phyloP scores from a whole-genome alignment of 2,888 invertebrate species.

The Uropetala carovei region DNA sequence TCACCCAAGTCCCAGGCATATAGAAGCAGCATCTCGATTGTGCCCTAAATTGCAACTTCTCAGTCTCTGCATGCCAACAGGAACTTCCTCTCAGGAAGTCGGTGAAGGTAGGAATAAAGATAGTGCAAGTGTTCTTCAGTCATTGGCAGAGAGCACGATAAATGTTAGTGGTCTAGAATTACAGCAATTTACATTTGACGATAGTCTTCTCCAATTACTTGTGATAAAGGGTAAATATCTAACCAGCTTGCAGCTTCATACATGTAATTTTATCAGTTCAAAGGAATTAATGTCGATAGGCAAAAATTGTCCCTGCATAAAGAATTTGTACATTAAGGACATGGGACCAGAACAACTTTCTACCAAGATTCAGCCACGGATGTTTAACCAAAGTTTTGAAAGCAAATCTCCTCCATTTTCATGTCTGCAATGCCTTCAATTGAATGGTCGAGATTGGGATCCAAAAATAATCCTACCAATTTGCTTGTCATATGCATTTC shows the following conservation, averaged over 20 bases:
- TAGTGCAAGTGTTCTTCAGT: slow-evolving; percentile 65
- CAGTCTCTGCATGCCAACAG: slow-evolving; percentile 64
- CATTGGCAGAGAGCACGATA: slow-evolving; percentile 66
- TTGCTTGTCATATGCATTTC: slow-evolving; percentile 51
- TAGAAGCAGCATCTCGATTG: slow-evolving; percentile 66
- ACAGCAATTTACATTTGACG: slow-evolving; percentile 66
- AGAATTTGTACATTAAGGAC: slow-evolving; percentile 66
- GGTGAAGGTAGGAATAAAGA: slow-evolving; percentile 37
- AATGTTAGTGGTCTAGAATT: slow-evolving; percentile 66
- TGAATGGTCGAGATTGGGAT: slow-evolving; percentile 50
- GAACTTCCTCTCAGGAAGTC: background rate
- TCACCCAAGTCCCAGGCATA: slow-evolving; percentile 67
- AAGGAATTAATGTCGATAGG: slow-evolving; percentile 67
- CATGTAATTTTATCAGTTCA: slow-evolving; percentile 62
- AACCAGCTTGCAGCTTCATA: slow-evolving; percentile 66
- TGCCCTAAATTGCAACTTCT: slow-evolving; percentile 68
- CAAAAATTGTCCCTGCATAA: slow-evolving; percentile 67
- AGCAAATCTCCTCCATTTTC: slow-evolving; percentile 35
- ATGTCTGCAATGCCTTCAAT: slow-evolving; percentile 9
- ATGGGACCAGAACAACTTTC: slow-evolving; percentile 53
- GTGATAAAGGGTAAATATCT: slow-evolving; percentile 67
- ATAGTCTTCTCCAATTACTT: slow-evolving; percentile 66
- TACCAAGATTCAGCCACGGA: background rate
- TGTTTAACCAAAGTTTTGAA: slow-evolving; percentile 26
- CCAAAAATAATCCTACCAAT: slow-evolving; percentile 22